Evolutionary conservation across 1,140 invertebrate genomes (phyloP), one percentile per base, ranked within the genome.

Genomic region (Prorops nasuta): DNA sequence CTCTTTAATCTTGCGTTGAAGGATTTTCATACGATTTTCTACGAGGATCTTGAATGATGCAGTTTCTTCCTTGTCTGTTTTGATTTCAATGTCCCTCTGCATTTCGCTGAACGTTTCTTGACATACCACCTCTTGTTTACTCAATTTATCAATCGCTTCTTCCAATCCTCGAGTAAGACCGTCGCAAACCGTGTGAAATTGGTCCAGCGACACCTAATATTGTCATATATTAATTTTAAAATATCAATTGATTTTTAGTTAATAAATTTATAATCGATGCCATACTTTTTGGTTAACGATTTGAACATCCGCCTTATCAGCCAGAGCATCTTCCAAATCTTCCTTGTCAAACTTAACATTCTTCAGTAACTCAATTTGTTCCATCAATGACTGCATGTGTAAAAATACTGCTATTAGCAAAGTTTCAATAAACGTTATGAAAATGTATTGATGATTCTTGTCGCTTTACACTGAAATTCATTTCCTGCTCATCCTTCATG

Each of bases 261-360:
- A n/a, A n/a, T n/a, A 28, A 37, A 44, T 32, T 9, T 40, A 34
- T 32, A 12, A 22, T 14, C 18, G 40, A 1, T 3, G 20, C 22
- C 7, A 8, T 36, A 70, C 69, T 59, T 89, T 89, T 2, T 82
- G 79, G 17, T 85, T 82, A 36, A 89, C 70, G 45, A 81, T 71
- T 1, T 79, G 76, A 35, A 83, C 72, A 62, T 89, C 86, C 0
- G 86, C 86, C 71, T 89, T 89, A 16, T 86, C 83, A 0, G 85
- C 84, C 49, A 89, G 71, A 1, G 84, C 80, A 41, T 87, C 83
- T 38, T 85, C 81, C 52, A 88, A 72, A 57, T 86, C 84, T 56
- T 83, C 81, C 47, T 83, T 81, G 54, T 88, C 81, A 15, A 86
- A 79, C 72, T 89, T 86, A 0, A 66, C 41, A 1, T 64, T 76